These are phyloP conservation scores for Alsophila aescularia DNA, from an alignment of 2,888 invertebrate genomes.

Conservation along the genomic window DNA sequence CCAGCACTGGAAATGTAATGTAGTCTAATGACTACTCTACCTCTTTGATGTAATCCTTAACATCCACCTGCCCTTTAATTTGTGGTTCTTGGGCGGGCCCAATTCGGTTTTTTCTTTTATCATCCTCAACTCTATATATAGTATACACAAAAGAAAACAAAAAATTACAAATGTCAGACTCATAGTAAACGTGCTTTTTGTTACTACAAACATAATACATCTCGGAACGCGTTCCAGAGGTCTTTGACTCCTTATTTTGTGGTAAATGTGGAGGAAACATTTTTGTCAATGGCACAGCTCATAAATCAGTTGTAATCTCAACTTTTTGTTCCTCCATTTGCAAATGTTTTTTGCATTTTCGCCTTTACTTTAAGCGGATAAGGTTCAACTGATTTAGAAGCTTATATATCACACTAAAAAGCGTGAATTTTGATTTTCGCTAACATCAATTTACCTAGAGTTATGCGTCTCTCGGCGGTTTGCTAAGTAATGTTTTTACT, in stretches of 20 bases:
- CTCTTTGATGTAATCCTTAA: no score
- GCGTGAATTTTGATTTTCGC: conserved; percentile 12
- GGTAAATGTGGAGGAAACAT: conserved; percentile 16
- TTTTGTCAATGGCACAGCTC: conserved; percentile 21
- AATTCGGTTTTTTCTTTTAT: no score
- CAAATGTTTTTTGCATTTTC: conserved; percentile 2
- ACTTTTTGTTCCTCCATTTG: conserved; percentile 9
- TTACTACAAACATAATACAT: background rate
- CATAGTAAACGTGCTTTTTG: background rate
- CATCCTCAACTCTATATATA: no score
- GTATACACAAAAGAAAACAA: no score
- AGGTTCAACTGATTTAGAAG: background rate
- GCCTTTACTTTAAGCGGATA: background rate
- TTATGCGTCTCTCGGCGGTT: background rate
- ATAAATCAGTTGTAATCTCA: conserved; percentile 21
- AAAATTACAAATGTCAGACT: no score
- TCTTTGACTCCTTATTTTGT: conserved; percentile 15
- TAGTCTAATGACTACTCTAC: no score
- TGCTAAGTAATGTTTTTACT: background rate
- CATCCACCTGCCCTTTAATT: no score
- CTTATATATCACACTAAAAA: conserved; percentile 2
- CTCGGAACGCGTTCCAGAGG: conserved; percentile 3
- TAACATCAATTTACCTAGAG: conserved; percentile 4
- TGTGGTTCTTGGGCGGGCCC: no score
- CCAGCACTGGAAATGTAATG: no score